Conservation (phyloP, 2,113 vertebrate species). For the Trematocara stigmaticum region DNA sequence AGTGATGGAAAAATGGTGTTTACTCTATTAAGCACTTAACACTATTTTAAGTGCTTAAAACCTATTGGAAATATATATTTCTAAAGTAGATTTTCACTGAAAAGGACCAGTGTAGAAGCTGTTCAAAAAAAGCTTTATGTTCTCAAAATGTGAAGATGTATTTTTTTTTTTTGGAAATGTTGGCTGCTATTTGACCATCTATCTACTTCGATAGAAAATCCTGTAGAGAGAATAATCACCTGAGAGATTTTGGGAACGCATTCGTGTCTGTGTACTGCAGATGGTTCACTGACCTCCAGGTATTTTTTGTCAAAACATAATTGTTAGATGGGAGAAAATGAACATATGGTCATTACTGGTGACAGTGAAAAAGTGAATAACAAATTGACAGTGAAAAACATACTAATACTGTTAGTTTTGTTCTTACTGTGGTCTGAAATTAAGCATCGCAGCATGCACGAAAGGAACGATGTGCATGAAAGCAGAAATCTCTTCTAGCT, state of each 20-base stretch:
- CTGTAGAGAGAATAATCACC: not conserved
- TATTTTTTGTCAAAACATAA: not conserved
- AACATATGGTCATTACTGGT: not conserved
- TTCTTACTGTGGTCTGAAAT: not conserved
- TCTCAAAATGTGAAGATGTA: not conserved
- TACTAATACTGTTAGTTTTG: not conserved
- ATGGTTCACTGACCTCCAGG: not conserved
- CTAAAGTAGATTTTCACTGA: not conserved
- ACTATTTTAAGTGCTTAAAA: not conserved
- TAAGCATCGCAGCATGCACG: not conserved
- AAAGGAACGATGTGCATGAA: not conserved
- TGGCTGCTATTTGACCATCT: not conserved
- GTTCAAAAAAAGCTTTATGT: not conserved
- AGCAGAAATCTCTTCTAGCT: not conserved
- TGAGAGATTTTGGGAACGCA: not conserved
- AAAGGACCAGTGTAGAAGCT: not conserved
- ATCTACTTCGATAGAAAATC: not conserved
- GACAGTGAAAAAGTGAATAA: not conserved
- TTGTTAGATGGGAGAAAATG: not conserved
- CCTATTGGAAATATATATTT: not conserved
- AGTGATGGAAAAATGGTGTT: not conserved
- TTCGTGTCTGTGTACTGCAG: not conserved
- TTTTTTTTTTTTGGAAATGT: not conserved
- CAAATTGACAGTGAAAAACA: not conserved
- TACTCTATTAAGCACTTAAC: not conserved